Base-by-base conservation (phyloP, 2,113 vertebrate species). In the Donacobius atricapilla region DNA sequence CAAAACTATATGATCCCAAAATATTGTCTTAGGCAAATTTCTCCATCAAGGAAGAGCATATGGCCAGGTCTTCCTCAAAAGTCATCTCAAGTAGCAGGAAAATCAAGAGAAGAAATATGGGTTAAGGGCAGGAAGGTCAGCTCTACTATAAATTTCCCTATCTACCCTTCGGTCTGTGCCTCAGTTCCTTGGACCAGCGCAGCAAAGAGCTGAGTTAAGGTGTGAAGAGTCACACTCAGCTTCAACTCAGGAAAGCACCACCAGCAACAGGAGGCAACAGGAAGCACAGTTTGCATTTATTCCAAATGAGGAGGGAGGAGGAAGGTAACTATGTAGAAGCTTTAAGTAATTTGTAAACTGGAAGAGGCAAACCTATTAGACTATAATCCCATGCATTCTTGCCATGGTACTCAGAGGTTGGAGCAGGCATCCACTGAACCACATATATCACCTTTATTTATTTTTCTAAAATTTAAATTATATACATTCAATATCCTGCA, bases 341-440 rank as follows among this genome's bases (percentile, higher is more conserved):
- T 64, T 63, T 16, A 63, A 71, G 24, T 51, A 15, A 88, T 35
- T 54, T 47, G 35, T 35, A 40, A 85, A 75, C 6, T 10, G 7
- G 9, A 90, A 81, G 22, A 78, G 54, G 47, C 10, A 40, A 60
- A 35, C 22, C 27, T 53, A 22, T 18, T 54, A 71, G 35, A 20
- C 48, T 44, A 22, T 16, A 64, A 66, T 21, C 33, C 22, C 24
- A 51, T 8, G 13, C 4, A 7, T 56, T 91, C 33, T 47, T 9
- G 3, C 23, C 25, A 58, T 3, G 1, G 19, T 24, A 45, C 11
- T 44, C 24, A 39, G 48, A 1, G 0, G 20, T 53, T 45, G n/a
- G 20, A 66, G 16, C 13, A 27, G 60, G 31, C 48, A 69, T 60
- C 57, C 39, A 37, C 22, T 50, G 18, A 81, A 63, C 6, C 8